phyloP scores from a whole-genome alignment of 2,888 invertebrate species.

The Cerastis leucographa region DNA sequence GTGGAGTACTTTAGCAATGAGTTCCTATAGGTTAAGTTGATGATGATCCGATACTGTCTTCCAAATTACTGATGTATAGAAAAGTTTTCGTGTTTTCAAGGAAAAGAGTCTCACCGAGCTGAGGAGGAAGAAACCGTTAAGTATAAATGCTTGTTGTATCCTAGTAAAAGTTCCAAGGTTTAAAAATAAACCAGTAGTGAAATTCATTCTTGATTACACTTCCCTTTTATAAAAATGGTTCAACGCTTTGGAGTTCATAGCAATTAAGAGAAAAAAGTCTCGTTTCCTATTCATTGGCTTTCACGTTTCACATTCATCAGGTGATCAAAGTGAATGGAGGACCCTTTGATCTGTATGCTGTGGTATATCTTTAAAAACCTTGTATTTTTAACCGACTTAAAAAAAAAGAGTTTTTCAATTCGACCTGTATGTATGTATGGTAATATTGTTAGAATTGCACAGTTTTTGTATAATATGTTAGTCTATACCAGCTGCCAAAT shows the following conservation, averaged over 20 bases:
- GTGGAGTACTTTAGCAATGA: neutral
- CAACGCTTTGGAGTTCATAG: constrained; percentile 39
- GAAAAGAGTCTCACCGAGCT: neutral
- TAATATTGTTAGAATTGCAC: neutral
- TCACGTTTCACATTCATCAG: constrained; percentile 56
- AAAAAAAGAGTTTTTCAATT: too few species aligned
- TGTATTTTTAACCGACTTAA: neutral
- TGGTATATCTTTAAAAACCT: neutral
- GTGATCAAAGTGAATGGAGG: constrained; percentile 58
- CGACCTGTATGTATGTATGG: too few species aligned
- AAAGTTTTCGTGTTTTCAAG: neutral
- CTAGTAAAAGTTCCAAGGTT: constrained; percentile 6
- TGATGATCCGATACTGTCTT: neutral
- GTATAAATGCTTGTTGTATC: neutral
- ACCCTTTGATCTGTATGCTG: constrained; percentile 57
- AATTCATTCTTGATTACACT: constrained; percentile 31
- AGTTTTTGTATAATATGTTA: too few species aligned
- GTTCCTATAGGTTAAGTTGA: constrained; percentile 3
- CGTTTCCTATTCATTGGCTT: constrained; percentile 59
- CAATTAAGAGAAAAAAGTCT: constrained; percentile 46
- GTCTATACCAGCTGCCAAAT: too few species aligned
- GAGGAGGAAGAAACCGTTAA: neutral
- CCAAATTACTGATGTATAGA: neutral
- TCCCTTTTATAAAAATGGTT: constrained; percentile 28
- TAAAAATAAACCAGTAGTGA: constrained; percentile 22